Evolutionary conservation across 2,888 invertebrate genomes (phyloP).

Genomic region (Steinernema hermaphroditum): DNA sequence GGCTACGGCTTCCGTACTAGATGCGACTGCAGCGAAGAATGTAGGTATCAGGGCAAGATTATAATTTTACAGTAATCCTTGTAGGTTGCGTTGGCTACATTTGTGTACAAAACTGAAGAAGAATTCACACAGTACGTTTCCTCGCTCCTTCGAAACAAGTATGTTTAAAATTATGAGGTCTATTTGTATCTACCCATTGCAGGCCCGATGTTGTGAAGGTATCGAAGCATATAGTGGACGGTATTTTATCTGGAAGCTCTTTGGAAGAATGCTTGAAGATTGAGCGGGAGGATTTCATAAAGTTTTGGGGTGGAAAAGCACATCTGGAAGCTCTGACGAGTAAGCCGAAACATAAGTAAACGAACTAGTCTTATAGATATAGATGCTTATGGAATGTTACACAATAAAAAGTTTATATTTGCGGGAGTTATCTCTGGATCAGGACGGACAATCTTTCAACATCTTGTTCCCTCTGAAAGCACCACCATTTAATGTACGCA

Average conservation of each 20-base stretch:
- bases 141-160: conserved; percentile 32
- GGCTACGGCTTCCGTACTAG: conserved; percentile 25
- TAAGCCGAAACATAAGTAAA: conserved; percentile 37
- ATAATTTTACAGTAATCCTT: background rate
- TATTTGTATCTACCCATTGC: background rate
- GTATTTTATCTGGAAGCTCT: background rate
- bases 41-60: background rate
- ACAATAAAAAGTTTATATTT: background rate
- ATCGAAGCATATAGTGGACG: conserved; percentile 32
- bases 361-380: background rate
- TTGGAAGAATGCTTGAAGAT: conserved; percentile 30
- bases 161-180: background rate
- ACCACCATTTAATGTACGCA: background rate
- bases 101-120: conserved; percentile 26
- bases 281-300: conserved; percentile 36
- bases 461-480: conserved; percentile 43
- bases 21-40: background rate
- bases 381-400: background rate
- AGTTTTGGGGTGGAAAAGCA: conserved; percentile 36
- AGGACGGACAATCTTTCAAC: conserved; percentile 31
- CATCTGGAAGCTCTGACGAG: conserved; percentile 28
- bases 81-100: conserved; percentile 21
- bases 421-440: background rate
- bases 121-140: conserved; percentile 24
- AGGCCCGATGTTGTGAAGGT: conserved; percentile 31